phyloP scores from a whole-genome alignment of 2,797 vertebrate species.

The Rousettus madagascariensis region DNA sequence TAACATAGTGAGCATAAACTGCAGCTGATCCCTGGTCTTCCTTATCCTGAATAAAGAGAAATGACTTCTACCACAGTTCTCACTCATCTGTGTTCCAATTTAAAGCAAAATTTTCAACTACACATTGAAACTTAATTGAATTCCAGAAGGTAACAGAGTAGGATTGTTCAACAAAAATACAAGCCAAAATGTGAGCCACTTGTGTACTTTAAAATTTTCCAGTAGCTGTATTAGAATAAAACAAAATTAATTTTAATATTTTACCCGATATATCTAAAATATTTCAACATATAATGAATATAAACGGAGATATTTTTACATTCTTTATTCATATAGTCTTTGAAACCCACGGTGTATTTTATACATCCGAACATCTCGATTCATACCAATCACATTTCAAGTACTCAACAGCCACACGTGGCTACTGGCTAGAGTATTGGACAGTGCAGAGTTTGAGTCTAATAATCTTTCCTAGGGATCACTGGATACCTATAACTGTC shows the following conservation, averaged over 20 bases:
- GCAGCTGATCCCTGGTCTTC: neutral
- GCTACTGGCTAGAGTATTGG: neutral
- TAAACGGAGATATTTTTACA: neutral
- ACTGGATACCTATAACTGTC: neutral
- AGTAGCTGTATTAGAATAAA: neutral
- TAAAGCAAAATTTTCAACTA: conserved; percentile 13
- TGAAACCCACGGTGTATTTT: neutral
- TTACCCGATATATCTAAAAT: neutral
- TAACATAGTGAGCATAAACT: neutral
- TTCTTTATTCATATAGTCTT: neutral
- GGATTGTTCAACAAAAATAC: neutral
- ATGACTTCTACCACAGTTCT: neutral
- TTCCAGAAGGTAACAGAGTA: neutral
- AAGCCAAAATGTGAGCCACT: neutral
- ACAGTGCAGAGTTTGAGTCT: neutral
- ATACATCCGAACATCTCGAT: neutral
- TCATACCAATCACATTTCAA: neutral
- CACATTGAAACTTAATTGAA: neutral
- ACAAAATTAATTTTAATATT: conserved; percentile 5
- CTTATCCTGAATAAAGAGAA: neutral
- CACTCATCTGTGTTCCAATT: neutral
- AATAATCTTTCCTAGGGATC: neutral
- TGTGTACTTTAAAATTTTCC: neutral
- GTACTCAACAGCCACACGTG: neutral
- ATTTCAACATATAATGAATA: neutral